Evolutionary conservation across 2,888 invertebrate species (phyloP).

Genomic region (Auanema freiburgensis): DNA sequence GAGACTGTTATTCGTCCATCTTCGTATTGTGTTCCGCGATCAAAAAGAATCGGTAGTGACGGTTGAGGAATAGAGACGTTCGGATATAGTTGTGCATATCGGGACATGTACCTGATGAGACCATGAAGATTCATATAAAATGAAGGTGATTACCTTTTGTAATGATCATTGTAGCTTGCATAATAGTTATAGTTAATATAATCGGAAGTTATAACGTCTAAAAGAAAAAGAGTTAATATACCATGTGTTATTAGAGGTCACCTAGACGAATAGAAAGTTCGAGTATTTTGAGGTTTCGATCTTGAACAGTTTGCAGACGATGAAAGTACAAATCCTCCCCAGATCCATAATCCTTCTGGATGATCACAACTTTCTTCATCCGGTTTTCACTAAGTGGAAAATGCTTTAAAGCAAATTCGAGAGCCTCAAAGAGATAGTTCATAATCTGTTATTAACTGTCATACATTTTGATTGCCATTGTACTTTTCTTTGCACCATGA

Average conservation of each 20-base stretch:
- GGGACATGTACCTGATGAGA: constrained; percentile 10
- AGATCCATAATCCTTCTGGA: constrained; percentile 16
- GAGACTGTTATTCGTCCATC: constrained; percentile 16
- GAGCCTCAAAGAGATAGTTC: neutral
- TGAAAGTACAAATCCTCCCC: neutral
- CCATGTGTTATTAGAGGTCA: neutral
- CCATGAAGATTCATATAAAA: neutral
- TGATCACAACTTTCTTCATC: constrained; percentile 24
- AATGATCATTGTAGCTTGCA: constrained; percentile 16
- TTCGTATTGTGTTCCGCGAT: constrained; percentile 5
- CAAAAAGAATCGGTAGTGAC: neutral
- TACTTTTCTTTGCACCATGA: constrained; percentile 21
- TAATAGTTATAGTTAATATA: constrained; percentile 11
- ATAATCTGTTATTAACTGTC: neutral
- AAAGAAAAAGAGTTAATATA: constrained; percentile 1
- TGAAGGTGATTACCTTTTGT: constrained; percentile 10
- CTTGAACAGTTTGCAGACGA: constrained; percentile 5
- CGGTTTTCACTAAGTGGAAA: neutral
- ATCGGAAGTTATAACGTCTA: constrained; percentile 2
- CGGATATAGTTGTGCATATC: constrained; percentile 21
- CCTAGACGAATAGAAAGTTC: constrained; percentile 10
- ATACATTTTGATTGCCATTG: neutral
- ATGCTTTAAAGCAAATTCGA: neutral
- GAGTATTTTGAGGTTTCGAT: constrained; percentile 15
- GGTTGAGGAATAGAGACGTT: constrained; percentile 16